Evolutionary conservation across 2,888 invertebrate genomes (phyloP).

Genomic region (Heteromurus nitidus): DNA sequence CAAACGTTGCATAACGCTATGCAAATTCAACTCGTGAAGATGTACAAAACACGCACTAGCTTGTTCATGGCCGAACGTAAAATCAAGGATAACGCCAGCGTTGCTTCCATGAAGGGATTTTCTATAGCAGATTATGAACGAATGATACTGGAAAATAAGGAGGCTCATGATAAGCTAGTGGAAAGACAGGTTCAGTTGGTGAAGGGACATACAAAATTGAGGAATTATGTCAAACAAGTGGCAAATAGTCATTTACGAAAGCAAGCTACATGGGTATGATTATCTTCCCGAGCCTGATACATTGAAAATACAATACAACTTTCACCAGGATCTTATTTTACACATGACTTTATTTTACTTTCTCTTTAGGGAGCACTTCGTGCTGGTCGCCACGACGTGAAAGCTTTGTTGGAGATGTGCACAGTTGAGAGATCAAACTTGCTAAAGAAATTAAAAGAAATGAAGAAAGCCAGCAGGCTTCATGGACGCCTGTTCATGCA

Average conservation of each 20-base stretch:
- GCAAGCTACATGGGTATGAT: constrained; percentile 13
- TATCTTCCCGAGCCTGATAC: no score
- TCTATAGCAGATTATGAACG: constrained; percentile 37
- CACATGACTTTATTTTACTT: no score
- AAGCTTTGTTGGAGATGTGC: constrained; percentile 26
- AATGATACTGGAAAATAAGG: constrained; percentile 42
- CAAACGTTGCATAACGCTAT: constrained; percentile 2
- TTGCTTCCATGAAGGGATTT: constrained; percentile 16
- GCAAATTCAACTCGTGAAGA: constrained; percentile 5
- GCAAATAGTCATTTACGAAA: constrained; percentile 5
- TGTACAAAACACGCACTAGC: neutral
- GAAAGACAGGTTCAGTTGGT: constrained; percentile 18
- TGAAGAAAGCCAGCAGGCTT: neutral
- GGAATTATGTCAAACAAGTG: constrained; percentile 17
- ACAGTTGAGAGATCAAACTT: neutral
- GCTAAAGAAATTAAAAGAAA: constrained; percentile 16
- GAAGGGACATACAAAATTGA: constrained; percentile 30
- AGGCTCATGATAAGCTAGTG: constrained; percentile 25
- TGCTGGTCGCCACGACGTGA: constrained; percentile 38
- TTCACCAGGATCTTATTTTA: no score
- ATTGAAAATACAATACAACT: no score
- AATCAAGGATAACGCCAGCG: constrained; percentile 14
- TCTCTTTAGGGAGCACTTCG: constrained; percentile 21
- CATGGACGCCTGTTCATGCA: constrained; percentile 23
- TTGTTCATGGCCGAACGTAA: constrained; percentile 22